Conservation (phyloP, 1,140 invertebrate species). For the Cecropterus lyciades region DNA sequence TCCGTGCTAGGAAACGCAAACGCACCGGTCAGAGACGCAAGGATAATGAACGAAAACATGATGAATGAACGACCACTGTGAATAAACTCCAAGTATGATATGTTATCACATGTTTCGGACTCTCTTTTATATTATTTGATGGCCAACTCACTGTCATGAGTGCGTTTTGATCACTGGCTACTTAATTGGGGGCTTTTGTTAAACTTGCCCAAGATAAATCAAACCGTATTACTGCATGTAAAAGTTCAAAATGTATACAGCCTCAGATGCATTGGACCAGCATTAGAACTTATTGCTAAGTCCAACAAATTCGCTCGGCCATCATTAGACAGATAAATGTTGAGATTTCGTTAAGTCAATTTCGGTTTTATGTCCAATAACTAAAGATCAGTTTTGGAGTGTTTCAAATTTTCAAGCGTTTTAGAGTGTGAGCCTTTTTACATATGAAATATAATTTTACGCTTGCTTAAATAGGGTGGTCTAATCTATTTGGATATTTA, state of each 20-base stretch:
- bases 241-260: neutral
- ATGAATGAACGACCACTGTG: neutral
- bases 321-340: slow-evolving; percentile 14
- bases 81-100: neutral
- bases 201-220: neutral
- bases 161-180: slow-evolving; percentile 8
- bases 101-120: slow-evolving; percentile 24
- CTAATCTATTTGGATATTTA: neutral
- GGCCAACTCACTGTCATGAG: slow-evolving; percentile 1
- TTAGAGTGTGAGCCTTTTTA: slow-evolving; percentile 2
- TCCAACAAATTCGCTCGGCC: slow-evolving; percentile 7
- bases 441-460: slow-evolving; percentile 8
- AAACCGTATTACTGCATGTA: neutral
- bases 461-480: slow-evolving; percentile 1
- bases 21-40: neutral
- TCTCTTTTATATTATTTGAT: slow-evolving; percentile 27
- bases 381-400: neutral
- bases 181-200: slow-evolving; percentile 18
- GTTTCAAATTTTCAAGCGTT: neutral
- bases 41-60: slow-evolving; percentile 5
- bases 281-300: neutral
- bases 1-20: slow-evolving; percentile 10
- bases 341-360: neutral
- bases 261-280: neutral
- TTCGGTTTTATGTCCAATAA: neutral